These are phyloP conservation scores for Entomobrya multifasciata DNA, from an alignment of 2,888 invertebrate species.

Conservation along the genomic window DNA sequence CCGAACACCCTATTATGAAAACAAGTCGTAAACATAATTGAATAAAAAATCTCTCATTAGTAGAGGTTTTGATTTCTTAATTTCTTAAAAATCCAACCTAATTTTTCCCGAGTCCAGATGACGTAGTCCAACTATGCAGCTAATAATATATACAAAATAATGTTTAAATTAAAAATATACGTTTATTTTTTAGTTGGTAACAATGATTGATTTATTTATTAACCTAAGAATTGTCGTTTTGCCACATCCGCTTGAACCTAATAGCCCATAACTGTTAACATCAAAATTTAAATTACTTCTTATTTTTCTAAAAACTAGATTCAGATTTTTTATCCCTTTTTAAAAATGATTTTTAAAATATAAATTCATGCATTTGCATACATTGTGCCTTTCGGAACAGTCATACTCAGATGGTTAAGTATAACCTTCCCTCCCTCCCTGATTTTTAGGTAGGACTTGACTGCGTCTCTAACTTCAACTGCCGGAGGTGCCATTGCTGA, in stretches of 20 bases:
- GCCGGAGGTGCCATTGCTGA: conserved; percentile 83
- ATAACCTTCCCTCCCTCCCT: conserved; percentile 92
- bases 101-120: conserved; percentile 81
- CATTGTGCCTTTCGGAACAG: conserved; percentile 96
- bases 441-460: conserved; percentile 94
- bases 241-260: conserved; percentile 96
- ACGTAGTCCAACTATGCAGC: conserved; percentile 81
- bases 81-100: too few relatives aligned
- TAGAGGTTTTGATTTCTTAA: too few relatives aligned
- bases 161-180: too few relatives aligned
- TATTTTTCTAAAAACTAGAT: too few relatives aligned
- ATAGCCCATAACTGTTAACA: conserved; percentile 83
- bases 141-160: too few relatives aligned
- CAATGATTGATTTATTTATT: too few relatives aligned
- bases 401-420: conserved; percentile 93
- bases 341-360: too few relatives aligned
- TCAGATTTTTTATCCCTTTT: too few relatives aligned
- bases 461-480: conserved; percentile 92
- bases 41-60: too few relatives aligned
- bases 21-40: too few relatives aligned
- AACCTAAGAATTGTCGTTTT: conserved; percentile 66
- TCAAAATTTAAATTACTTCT: too few relatives aligned
- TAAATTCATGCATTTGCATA: conserved; percentile 87
- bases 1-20: conserved; percentile 82
- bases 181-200: too few relatives aligned